Evolutionary conservation across 2,113 vertebrate species (phyloP).

Genomic region (Tachysurus fulvidraco): DNA sequence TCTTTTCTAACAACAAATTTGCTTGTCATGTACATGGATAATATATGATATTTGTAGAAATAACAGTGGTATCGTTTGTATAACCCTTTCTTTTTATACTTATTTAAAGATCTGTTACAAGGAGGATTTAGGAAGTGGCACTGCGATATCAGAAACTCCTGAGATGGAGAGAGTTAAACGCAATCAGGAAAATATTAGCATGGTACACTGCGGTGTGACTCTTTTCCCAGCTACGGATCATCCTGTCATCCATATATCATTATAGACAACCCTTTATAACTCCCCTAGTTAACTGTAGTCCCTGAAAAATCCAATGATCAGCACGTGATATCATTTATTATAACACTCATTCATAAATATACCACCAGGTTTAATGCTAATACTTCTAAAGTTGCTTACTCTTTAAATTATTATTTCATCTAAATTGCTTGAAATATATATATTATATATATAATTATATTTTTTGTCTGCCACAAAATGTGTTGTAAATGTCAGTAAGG

Average conservation of each 20-base stretch:
- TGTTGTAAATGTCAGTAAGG: neutral
- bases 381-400: conserved; percentile 25
- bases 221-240: conserved; percentile 12
- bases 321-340: conserved; percentile 20
- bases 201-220: conserved; percentile 77
- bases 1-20: neutral
- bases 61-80: neutral
- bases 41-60: neutral
- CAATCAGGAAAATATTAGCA: conserved; percentile 93
- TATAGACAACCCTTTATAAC: conserved; percentile 5
- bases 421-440: neutral
- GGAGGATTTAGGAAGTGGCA: conserved; percentile 89
- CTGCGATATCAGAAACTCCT: conserved; percentile 89
- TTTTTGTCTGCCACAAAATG: neutral
- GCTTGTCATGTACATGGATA: neutral
- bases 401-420: neutral
- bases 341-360: conserved; percentile 35
- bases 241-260: conserved; percentile 17
- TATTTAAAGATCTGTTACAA: conserved; percentile 88
- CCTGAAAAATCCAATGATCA: neutral
- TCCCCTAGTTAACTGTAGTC: conserved; percentile 32
- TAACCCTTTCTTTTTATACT: conserved; percentile 59
- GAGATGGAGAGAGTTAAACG: conserved; percentile 97
- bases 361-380: conserved; percentile 13
- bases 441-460: neutral